phyloP scores from a whole-genome alignment of 37 sponge, comb jelly and placozoan species.

The Aplysina aerophoba region DNA sequence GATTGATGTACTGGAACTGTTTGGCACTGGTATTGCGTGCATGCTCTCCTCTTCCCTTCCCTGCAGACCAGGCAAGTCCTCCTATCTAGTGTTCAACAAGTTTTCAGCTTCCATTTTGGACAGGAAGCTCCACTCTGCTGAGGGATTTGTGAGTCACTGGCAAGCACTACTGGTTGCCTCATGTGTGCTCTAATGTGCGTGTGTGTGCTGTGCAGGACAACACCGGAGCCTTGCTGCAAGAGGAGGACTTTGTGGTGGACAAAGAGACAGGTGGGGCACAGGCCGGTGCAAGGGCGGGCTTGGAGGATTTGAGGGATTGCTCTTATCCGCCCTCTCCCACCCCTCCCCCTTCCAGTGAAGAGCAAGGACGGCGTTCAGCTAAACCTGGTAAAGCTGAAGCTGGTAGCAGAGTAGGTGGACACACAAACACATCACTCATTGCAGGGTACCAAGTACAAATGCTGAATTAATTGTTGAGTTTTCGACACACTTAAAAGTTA shows the following conservation, averaged over 20 bases:
- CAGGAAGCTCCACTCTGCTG: slow-evolving; percentile 48
- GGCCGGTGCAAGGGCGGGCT: not conserved
- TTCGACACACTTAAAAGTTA: too few species aligned
- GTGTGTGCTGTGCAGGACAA: slow-evolving; percentile 42
- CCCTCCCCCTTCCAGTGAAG: too few species aligned
- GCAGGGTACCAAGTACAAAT: not conserved
- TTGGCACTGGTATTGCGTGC: too few species aligned
- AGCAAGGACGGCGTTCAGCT: too few species aligned
- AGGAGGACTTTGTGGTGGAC: slow-evolving; percentile 61
- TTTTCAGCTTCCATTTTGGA: slow-evolving; percentile 70
- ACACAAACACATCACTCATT: not conserved
- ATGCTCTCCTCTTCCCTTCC: not conserved
- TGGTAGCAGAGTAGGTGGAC: not conserved
- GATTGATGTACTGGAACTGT: too few species aligned
- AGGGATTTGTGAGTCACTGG: slow-evolving; percentile 71
- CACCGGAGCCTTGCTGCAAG: slow-evolving; percentile 62
- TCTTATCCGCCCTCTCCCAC: not conserved
- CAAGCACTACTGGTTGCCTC: too few species aligned
- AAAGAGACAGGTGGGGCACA: not conserved
- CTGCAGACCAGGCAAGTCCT: slow-evolving; percentile 59
- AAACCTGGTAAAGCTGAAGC: too few species aligned
- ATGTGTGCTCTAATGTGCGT: too few species aligned
- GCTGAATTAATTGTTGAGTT: not conserved
- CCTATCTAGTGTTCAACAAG: slow-evolving; percentile 73
- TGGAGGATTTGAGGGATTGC: too few species aligned